Percentiles rank a stretch among this genome's conserved stretches.
Evolutionary conservation across 2,113 vertebrate genomes (phyloP).

Genomic region (Hyperopisus bebe): DNA sequence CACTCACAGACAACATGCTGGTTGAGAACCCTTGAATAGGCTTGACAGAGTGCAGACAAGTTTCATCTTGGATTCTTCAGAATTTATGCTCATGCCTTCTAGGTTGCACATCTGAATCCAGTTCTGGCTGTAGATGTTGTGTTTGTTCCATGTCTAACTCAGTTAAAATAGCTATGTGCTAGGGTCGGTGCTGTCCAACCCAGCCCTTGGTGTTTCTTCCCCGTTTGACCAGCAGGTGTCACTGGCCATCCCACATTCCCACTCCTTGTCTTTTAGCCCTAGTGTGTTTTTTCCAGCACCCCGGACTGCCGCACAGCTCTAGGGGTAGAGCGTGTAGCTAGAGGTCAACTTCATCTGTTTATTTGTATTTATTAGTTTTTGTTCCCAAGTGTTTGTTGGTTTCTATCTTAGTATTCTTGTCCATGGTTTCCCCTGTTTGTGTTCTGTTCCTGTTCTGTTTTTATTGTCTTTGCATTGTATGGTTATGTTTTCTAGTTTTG

Average conservation of each 20-base stretch:
- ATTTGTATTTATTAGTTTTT: neutral
- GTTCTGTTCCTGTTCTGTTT: neutral
- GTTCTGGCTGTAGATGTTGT: neutral
- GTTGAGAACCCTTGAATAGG: slow-evolving; percentile 50
- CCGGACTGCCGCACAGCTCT: neutral
- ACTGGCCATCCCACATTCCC: neutral
- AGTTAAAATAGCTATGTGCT: neutral
- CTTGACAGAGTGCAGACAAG: slow-evolving; percentile 51
- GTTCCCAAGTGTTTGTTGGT: neutral
- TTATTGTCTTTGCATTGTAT: neutral
- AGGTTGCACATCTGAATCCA: neutral
- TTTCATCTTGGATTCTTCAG: slow-evolving; percentile 53
- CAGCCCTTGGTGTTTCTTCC: neutral
- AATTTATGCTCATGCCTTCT: slow-evolving; percentile 28
- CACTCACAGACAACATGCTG: slow-evolving; percentile 25
- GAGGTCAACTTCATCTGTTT: neutral
- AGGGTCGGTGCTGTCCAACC: neutral
- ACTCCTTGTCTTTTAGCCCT: neutral
- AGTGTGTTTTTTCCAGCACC: neutral
- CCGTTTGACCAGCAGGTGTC: neutral
- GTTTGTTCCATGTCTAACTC: neutral
- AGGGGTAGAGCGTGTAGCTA: neutral
- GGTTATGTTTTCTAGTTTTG: neutral
- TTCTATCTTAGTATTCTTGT: neutral
- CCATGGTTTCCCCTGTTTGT: neutral